Evolutionary conservation across 2,797 vertebrate genomes (phyloP), one percentile per base, ranked within the genome.

Genomic region (Sebastes vulpes): DNA sequence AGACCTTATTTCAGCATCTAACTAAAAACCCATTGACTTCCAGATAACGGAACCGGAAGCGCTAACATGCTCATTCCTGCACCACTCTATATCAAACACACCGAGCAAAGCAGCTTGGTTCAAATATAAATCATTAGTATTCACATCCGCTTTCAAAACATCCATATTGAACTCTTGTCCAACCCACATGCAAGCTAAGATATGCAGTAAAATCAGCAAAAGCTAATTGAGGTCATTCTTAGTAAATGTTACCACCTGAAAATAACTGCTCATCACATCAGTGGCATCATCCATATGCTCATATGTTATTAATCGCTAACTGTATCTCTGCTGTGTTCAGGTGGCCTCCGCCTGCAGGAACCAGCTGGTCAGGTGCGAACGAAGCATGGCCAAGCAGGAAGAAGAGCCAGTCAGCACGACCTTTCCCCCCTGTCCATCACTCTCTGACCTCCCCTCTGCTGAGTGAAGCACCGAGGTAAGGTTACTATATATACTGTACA

Each of bases 391-490:
- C 11, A 3, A 5, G 29, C 26, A 79, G 31, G 31, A 84, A 70
- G 59, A 82, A 70, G 48, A 60, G 4, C 48, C 69, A 52, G 8
- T 72, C 76, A 14, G 74, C 87, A 1, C 63, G 71, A 20, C 96
- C 93, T 0, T 97, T 97, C 86, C 86, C 91, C 42, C 96, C 95
- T 0, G 0, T 94, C 65, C 80, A 96, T 82, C 92, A 52, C 87
- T 95, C 89, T 20, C 83, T 96, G 89, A 86, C 94, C 14, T 86
- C 89, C 2, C 54, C 89, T 67, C 85, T 56, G 9, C 67, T 93
- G 0, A 71, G 85, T 0, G 74, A 93, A 58, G 72, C 86, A 20
- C 90, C 90, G 7, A 77, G 87, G 95, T 96, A 90, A 77, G 81
- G 93, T 8, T 10, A 8, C n/a, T 18, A 4, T 18, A 9, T 1